Conservation (phyloP, 2,888 invertebrate species). For the Cepaea hortensis region DNA sequence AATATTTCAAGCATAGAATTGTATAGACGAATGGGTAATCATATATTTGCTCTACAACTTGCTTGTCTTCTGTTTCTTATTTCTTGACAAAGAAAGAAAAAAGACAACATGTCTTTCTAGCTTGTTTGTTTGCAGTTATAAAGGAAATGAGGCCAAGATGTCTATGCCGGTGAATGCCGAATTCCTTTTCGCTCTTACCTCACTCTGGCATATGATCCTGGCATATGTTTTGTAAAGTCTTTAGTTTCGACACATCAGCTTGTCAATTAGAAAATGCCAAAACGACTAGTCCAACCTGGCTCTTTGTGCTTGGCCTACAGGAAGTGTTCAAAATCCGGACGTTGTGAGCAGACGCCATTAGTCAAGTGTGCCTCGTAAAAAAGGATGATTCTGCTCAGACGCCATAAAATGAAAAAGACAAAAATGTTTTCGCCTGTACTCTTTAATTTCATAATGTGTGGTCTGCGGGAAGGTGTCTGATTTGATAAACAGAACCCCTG, state of each 20-base stretch:
- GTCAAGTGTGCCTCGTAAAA: not conserved
- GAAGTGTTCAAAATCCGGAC: conserved; percentile 28
- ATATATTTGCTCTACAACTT: not conserved
- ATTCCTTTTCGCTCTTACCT: not conserved
- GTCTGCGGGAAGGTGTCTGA: not conserved
- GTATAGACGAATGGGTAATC: not conserved
- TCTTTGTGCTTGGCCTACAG: conserved; percentile 28
- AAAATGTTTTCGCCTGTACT: not conserved
- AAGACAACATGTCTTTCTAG: not conserved
- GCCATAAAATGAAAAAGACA: not conserved
- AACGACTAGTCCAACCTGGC: conserved; percentile 22
- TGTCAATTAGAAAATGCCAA: conserved; percentile 19
- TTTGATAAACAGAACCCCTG: too few relatives aligned
- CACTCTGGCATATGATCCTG: conserved; percentile 19
- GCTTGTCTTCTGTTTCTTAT: not conserved
- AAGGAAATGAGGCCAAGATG: conserved; percentile 1
- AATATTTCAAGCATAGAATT: not conserved
- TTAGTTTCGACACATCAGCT: conserved; percentile 15
- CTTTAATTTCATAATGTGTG: not conserved
- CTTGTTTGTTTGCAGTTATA: not conserved
- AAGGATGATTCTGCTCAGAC: not conserved
- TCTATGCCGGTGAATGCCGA: not conserved
- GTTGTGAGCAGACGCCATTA: conserved; percentile 2
- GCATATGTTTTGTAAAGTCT: conserved; percentile 20
- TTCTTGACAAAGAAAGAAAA: not conserved